phyloP scores from a whole-genome alignment of 2,113 vertebrate genomes.

The Protobothrops flavoviridis region DNA sequence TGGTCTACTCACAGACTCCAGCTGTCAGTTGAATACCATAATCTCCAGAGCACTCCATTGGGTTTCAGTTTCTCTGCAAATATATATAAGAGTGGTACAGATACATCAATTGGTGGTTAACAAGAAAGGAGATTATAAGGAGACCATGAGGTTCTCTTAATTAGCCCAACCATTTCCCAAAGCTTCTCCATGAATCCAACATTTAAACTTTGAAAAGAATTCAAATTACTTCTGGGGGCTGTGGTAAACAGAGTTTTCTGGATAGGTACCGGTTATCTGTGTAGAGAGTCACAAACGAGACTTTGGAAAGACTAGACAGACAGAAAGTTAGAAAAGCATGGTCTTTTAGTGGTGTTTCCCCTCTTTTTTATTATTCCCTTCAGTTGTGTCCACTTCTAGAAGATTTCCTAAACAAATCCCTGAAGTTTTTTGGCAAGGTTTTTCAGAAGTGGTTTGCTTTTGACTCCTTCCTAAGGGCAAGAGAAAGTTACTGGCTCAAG shows the following conservation, averaged over 20 bases:
- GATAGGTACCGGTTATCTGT: not conserved
- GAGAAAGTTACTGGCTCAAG: not conserved
- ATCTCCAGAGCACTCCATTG: not conserved
- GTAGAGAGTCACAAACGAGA: not conserved
- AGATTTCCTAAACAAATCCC: not conserved
- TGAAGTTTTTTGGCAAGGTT: not conserved
- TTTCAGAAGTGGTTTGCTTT: not conserved
- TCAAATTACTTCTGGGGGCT: not conserved
- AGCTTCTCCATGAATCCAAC: not conserved
- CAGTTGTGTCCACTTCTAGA: not conserved
- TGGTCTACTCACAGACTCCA: not conserved
- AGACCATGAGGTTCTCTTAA: not conserved
- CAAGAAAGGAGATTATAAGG: not conserved
- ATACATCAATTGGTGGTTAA: not conserved
- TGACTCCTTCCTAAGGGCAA: not conserved
- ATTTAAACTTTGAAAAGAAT: not conserved
- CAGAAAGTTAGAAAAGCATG: not conserved
- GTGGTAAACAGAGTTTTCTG: not conserved
- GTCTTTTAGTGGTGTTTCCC: not conserved
- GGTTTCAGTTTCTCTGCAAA: not conserved
- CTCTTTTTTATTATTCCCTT: not conserved
- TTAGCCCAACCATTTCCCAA: not conserved
- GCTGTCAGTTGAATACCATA: not conserved
- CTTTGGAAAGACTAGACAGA: not conserved
- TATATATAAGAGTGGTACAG: not conserved